These are phyloP conservation scores for Pipistrellus pygmaeus DNA, from an alignment of 2,797 vertebrate species.

Conservation along the genomic window DNA sequence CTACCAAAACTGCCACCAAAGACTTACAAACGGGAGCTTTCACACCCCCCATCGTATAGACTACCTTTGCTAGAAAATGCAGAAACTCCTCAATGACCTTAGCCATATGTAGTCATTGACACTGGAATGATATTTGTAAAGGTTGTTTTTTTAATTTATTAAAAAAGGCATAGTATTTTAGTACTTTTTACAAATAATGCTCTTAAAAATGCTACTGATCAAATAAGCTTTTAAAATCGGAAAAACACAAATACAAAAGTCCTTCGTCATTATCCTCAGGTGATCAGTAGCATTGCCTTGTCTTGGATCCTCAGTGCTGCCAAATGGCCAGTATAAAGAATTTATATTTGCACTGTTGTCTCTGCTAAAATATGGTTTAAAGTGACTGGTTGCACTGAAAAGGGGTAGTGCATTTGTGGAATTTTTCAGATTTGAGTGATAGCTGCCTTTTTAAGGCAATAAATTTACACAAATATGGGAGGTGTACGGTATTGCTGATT, in stretches of 20 bases:
- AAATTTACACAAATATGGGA: constrained; percentile 84
- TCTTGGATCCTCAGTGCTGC: constrained; percentile 91
- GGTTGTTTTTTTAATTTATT: constrained; percentile 90
- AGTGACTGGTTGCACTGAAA: constrained; percentile 89
- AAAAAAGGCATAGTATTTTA: constrained; percentile 86
- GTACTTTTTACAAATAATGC: constrained; percentile 84
- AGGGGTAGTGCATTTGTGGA: constrained; percentile 83
- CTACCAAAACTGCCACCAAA: constrained; percentile 99
- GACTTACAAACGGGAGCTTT: constrained; percentile 98
- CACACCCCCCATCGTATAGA: constrained; percentile 92
- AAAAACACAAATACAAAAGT: constrained; percentile 75
- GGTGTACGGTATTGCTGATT: constrained; percentile 59
- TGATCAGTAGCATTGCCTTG: constrained; percentile 92
- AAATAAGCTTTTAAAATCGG: constrained; percentile 81
- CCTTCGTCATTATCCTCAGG: constrained; percentile 89
- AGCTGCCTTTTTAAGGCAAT: constrained; percentile 91
- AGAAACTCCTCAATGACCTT: constrained; percentile 95
- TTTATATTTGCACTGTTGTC: constrained; percentile 93
- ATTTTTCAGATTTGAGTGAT: constrained; percentile 87
- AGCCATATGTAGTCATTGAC: constrained; percentile 88
- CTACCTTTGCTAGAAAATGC: constrained; percentile 95
- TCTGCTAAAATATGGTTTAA: constrained; percentile 86
- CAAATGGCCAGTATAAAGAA: constrained; percentile 90
- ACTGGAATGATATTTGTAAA: constrained; percentile 90
- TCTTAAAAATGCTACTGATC: constrained; percentile 88